A percentile compares a stretch with the other conserved stretches of the same genome.
Conservation (phyloP, 2,797 vertebrate species). For the Acropternis orthonyx region DNA sequence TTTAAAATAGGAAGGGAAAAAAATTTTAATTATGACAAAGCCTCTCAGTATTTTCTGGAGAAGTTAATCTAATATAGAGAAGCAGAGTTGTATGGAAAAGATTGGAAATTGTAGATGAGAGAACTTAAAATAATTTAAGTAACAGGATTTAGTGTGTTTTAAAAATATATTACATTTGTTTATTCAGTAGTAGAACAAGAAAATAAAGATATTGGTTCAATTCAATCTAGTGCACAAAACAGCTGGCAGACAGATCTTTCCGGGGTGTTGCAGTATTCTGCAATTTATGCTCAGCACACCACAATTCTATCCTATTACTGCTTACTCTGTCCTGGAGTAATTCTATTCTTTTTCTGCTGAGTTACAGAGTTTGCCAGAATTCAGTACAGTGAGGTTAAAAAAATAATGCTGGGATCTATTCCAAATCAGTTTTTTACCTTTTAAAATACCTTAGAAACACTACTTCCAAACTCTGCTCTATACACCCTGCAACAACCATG, state of each 20-base stretch:
- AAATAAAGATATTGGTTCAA: not conserved
- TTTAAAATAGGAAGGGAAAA: not conserved
- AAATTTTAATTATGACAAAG: not conserved
- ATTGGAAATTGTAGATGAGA: not conserved
- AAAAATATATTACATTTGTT: not conserved
- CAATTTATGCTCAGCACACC: not conserved
- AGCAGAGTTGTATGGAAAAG: not conserved
- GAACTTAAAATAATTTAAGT: not conserved
- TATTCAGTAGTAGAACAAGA: not conserved
- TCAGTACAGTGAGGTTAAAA: not conserved
- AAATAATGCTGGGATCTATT: not conserved
- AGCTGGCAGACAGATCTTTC: not conserved
- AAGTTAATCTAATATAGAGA: not conserved
- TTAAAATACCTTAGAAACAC: not conserved
- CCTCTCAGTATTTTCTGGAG: not conserved
- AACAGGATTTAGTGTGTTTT: not conserved
- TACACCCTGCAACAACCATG: not conserved
- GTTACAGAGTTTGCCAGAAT: not conserved
- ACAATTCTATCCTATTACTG: not conserved
- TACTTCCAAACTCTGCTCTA: not conserved
- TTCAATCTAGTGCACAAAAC: not conserved
- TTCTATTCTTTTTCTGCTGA: not conserved
- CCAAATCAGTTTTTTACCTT: not conserved
- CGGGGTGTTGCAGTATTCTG: not conserved
- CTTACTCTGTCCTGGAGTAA: not conserved